Evolutionary conservation across 1,140 invertebrate genomes (phyloP).

Genomic region (Drosophila willistoni): DNA sequence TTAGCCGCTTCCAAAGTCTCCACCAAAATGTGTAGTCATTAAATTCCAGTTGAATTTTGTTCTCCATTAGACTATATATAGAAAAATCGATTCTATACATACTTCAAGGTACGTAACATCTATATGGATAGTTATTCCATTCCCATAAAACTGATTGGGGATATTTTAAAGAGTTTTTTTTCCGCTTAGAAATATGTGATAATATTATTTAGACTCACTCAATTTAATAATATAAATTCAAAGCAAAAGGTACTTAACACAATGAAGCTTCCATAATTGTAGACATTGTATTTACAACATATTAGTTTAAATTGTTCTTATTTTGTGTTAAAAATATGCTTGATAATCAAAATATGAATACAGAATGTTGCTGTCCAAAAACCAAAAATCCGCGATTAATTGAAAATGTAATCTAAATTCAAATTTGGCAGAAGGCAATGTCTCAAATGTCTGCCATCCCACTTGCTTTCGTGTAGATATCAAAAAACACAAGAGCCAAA

Average conservation of each 20-base stretch:
- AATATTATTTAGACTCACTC: neutral
- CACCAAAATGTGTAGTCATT: conserved; percentile 2
- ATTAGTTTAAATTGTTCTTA: neutral
- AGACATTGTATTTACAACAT: neutral
- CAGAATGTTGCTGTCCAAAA: too few relatives aligned
- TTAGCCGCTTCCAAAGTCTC: neutral
- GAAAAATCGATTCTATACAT: neutral
- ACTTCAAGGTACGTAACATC: too few relatives aligned
- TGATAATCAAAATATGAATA: neutral
- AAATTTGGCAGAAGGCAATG: neutral
- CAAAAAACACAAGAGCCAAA: neutral
- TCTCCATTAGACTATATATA: neutral
- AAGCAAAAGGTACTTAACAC: neutral
- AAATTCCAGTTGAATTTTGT: neutral
- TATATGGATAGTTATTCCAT: too few relatives aligned
- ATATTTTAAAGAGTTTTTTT: neutral
- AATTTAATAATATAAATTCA: neutral
- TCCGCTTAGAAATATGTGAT: neutral
- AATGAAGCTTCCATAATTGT: conserved; percentile 5
- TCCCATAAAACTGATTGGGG: too few relatives aligned
- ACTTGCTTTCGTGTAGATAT: neutral
- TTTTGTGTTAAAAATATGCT: neutral
- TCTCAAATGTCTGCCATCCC: neutral
- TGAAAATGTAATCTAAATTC: neutral
- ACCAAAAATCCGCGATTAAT: neutral